These are phyloP conservation scores for Oligia fasciuncula DNA, from an alignment of 2,888 invertebrate species.

Conservation along the genomic window DNA sequence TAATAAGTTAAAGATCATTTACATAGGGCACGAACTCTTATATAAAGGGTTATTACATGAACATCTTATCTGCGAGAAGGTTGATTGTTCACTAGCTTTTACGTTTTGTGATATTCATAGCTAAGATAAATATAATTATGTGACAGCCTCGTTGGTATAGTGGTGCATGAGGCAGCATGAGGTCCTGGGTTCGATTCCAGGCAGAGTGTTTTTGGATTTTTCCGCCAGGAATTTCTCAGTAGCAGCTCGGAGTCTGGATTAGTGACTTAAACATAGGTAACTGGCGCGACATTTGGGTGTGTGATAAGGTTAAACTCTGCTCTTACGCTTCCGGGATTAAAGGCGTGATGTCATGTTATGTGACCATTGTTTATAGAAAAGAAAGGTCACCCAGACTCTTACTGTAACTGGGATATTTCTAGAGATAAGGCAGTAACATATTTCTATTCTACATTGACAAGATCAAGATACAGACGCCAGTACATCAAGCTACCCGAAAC, in stretches of 20 bases:
- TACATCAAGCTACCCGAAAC: neutral
- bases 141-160: neutral
- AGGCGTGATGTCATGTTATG: neutral
- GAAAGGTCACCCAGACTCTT: neutral
- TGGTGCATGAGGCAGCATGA: neutral
- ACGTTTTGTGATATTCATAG: conserved; percentile 3
- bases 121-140: neutral
- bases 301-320: neutral
- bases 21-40: conserved; percentile 58
- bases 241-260: neutral
- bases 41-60: conserved; percentile 40
- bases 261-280: neutral
- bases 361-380: neutral
- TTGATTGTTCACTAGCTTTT: conserved; percentile 47
- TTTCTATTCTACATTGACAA: too few species aligned
- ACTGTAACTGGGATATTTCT: neutral
- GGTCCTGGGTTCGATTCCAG: neutral
- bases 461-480: too few species aligned
- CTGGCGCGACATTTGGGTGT: neutral
- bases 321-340: neutral
- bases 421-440: neutral
- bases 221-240: neutral
- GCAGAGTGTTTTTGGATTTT: neutral
- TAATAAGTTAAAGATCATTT: conserved; percentile 52
- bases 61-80: conserved; percentile 42